Evolutionary conservation across 1,140 invertebrate species (phyloP), one percentile per base, ranked within the genome.

Genomic region (Drosophila ficusphila): DNA sequence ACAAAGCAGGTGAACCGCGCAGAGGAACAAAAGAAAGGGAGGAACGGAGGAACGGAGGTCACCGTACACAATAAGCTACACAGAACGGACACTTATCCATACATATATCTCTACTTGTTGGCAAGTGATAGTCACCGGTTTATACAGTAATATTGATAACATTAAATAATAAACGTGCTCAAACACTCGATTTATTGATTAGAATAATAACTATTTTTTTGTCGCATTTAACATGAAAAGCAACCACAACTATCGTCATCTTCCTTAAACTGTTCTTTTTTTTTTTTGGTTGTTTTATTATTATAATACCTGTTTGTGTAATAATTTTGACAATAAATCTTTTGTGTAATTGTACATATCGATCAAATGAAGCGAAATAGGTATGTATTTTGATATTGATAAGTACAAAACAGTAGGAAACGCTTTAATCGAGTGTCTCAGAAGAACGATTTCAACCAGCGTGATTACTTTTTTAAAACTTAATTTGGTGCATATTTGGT

Each of bases 311-410:
- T 58, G 41, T 72, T 72, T 79, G 71, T 86, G 65, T 76, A 83
- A 86, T 88, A 76, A 65, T 76, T 74, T 85, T 86, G 76, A 74
- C 72, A 86, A 86, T 81, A 85, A 71, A 74, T 69, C 79, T 72
- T 65, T 81, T 77, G 67, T 88, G 76, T 86, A 86, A 85, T 83
- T 76, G 41, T 67, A 64, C 21, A 25, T 33, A 6, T 6, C 18
- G 7, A 29, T 48, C 3, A 6, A 12, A 23, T 3, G 8, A 39
- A 36, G n/a, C n/a, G n/a, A n/a, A n/a, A n/a, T n/a, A n/a, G n/a
- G n/a, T n/a, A n/a, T n/a, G n/a, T n/a, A n/a, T n/a, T n/a, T n/a
- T n/a, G n/a, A n/a, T n/a, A n/a, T n/a, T n/a, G n/a, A n/a, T n/a
- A n/a, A n/a, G n/a, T n/a, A n/a, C n/a, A n/a, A n/a, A n/a, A n/a